These are phyloP conservation scores for Acleris emargana DNA, from an alignment of 2,888 invertebrate genomes.

Conservation along the genomic window DNA sequence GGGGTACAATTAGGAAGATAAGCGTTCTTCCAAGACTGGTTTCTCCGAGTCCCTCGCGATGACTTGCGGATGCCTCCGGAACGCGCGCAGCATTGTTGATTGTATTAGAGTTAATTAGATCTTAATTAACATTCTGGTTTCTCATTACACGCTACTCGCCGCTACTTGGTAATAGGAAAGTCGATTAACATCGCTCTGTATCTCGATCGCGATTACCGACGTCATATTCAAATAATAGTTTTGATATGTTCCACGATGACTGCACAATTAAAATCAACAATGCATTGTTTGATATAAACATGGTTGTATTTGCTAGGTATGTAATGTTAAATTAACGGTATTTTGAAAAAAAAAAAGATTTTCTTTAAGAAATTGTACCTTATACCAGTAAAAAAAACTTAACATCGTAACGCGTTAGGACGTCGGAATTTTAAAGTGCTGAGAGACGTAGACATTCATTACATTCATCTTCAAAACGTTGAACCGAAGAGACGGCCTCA, in stretches of 20 bases:
- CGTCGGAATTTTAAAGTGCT: too few species aligned
- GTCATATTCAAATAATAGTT: constrained; percentile 38
- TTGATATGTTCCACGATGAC: constrained; percentile 29
- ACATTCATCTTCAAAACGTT: not conserved
- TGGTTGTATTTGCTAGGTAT: constrained; percentile 20
- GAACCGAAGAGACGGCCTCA: constrained; percentile 9
- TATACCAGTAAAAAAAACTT: too few species aligned
- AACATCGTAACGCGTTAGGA: too few species aligned
- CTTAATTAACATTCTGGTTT: constrained; percentile 83
- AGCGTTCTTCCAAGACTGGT: constrained; percentile 60
- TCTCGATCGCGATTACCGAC: constrained; percentile 66
- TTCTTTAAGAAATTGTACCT: too few species aligned
- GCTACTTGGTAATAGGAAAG: constrained; percentile 78
- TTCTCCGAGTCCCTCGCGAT: constrained; percentile 65
- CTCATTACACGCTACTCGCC: constrained; percentile 81
- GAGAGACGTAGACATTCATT: too few species aligned
- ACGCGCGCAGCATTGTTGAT: constrained; percentile 82
- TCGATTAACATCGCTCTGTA: constrained; percentile 70
- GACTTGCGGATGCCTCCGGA: constrained; percentile 80
- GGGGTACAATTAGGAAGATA: constrained; percentile 54
- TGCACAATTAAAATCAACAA: constrained; percentile 33
- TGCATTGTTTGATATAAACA: constrained; percentile 20
- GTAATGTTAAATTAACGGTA: not conserved
- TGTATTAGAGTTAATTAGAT: constrained; percentile 84
- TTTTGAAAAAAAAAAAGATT: too few species aligned